Conservation (phyloP, 2,113 vertebrate genomes). For the Arvicanthis niloticus region DNA sequence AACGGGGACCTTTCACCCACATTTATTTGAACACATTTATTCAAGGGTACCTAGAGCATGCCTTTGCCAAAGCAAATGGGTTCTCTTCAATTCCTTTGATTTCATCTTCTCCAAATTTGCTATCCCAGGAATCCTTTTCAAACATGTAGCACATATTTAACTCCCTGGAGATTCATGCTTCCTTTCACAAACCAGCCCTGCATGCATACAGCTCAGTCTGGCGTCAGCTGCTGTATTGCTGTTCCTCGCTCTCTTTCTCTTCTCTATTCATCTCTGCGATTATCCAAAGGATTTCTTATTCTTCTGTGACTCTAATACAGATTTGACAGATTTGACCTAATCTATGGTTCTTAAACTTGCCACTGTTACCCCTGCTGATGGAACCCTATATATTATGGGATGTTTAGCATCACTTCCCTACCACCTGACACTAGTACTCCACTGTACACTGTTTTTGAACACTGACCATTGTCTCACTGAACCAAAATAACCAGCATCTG, state of each 20-base stretch:
- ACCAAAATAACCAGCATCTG: neutral
- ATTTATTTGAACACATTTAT: neutral
- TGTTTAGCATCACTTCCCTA: neutral
- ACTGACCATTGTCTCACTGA: neutral
- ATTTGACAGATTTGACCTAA: constrained; percentile 13
- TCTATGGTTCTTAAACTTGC: neutral
- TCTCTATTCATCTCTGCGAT: neutral
- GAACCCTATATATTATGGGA: neutral
- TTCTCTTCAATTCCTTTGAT: constrained; percentile 7
- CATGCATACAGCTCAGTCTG: neutral
- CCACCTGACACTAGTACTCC: rapidly evolving
- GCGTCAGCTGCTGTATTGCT: neutral
- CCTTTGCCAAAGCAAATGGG: constrained; percentile 43
- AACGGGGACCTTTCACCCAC: neutral
- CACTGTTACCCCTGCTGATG: neutral
- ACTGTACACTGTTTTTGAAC: neutral
- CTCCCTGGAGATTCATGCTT: neutral
- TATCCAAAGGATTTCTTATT: neutral
- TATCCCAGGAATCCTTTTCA: constrained; percentile 21
- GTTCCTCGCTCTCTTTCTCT: neutral
- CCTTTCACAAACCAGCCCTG: neutral
- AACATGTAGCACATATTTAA: neutral
- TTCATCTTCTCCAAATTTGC: neutral
- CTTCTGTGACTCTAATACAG: neutral
- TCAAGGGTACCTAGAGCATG: neutral